Percentiles rank a stretch among this genome's conserved stretches.
These are phyloP conservation scores for Forbesichthys papilliferus DNA, from an alignment of 2,113 vertebrate genomes.

Conservation along the genomic window DNA sequence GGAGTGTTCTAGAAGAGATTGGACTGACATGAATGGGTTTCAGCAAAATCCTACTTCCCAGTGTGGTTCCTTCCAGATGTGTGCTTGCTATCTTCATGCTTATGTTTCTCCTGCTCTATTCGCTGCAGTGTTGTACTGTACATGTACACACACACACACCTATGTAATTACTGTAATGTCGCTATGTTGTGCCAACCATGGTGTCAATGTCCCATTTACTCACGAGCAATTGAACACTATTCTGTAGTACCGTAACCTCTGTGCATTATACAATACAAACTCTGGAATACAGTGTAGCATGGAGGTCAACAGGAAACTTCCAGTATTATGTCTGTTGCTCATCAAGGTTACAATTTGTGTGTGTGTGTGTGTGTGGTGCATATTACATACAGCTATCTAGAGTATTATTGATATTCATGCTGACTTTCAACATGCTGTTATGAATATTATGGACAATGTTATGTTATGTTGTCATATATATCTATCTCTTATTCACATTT, in stretches of 20 bases:
- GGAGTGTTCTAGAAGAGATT: conserved; percentile 97
- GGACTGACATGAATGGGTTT: conserved; percentile 89
- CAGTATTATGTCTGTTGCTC: conserved; percentile 18
- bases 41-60: not conserved
- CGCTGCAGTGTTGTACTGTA: conserved; percentile 50
- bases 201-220: conserved; percentile 46
- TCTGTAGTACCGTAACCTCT: conserved; percentile 19
- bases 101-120: conserved; percentile 26
- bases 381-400: not conserved
- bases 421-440: conserved; percentile 3
- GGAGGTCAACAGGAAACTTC: conserved; percentile 14
- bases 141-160: conserved; percentile 37
- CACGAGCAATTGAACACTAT: conserved; percentile 17
- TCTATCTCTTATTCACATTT: too few relatives aligned
- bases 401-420: not conserved
- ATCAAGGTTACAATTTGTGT: not conserved
- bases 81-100: conserved; percentile 29
- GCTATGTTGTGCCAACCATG: conserved; percentile 62
- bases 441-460: conserved; percentile 18
- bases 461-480: not conserved
- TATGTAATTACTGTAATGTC: conserved; percentile 47
- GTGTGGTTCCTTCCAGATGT: conserved; percentile 9
- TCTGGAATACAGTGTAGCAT: conserved; percentile 64
- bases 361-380: conserved; percentile 11
- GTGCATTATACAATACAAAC: conserved; percentile 3